A percentile compares a stretch with the other conserved stretches of the same genome.
These are phyloP conservation scores for Drosophila teissieri DNA, from an alignment of 1,140 invertebrate genomes.

Conservation along the genomic window DNA sequence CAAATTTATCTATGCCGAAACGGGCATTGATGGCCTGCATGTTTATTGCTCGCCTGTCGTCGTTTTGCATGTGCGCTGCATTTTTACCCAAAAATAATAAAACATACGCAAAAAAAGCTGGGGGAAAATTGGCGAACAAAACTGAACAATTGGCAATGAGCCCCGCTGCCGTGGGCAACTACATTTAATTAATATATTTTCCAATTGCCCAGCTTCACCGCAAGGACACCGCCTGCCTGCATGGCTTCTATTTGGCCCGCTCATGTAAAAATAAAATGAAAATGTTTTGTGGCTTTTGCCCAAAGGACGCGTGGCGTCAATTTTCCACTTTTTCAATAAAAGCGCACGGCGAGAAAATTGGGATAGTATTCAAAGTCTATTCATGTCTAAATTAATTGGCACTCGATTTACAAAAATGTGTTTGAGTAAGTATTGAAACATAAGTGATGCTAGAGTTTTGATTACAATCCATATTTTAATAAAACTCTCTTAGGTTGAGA, in stretches of 20 bases:
- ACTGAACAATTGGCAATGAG: slow-evolving; percentile 45
- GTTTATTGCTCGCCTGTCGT: slow-evolving; percentile 68
- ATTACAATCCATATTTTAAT: no score
- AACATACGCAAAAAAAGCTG: slow-evolving; percentile 2
- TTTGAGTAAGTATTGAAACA: no score
- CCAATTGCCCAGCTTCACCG: slow-evolving; percentile 50
- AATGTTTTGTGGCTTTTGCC: slow-evolving; percentile 77
- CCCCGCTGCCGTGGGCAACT: slow-evolving; percentile 38
- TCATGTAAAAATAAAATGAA: slow-evolving; percentile 65
- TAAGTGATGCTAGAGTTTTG: no score
- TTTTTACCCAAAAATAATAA: slow-evolving; percentile 3
- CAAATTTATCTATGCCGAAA: slow-evolving; percentile 75
- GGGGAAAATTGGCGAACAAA: slow-evolving; percentile 27
- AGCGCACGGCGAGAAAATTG: slow-evolving; percentile 23
- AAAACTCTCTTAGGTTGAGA: no score
- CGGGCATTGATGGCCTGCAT: slow-evolving; percentile 69
- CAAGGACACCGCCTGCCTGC: slow-evolving; percentile 43
- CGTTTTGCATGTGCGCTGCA: slow-evolving; percentile 40
- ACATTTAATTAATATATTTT: slow-evolving; percentile 73
- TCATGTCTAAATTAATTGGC: not conserved
- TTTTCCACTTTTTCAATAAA: slow-evolving; percentile 54
- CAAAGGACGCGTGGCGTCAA: slow-evolving; percentile 67
- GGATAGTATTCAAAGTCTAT: not conserved
- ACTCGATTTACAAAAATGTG: no score
- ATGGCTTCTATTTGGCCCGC: slow-evolving; percentile 30